Percentiles rank a stretch among this genome's conserved stretches.
Evolutionary conservation across 2,797 vertebrate genomes (phyloP).

Genomic region (Serranus cabrilla): DNA sequence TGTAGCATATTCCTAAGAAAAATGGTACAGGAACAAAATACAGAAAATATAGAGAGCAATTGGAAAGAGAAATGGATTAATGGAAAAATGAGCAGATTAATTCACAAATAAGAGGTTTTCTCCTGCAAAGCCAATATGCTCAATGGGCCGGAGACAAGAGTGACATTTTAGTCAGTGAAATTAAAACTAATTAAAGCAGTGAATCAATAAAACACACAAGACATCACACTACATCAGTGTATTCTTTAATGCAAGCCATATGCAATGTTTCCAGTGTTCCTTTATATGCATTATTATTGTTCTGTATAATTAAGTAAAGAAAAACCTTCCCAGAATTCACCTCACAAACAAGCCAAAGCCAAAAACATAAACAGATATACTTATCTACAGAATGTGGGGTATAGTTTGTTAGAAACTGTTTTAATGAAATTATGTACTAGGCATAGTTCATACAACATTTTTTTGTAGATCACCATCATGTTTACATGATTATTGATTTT

Average conservation of each 20-base stretch:
- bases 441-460: too few species aligned
- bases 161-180: constrained; percentile 26
- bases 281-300: too few species aligned
- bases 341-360: too few species aligned
- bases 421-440: too few species aligned
- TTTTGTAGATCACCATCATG: too few species aligned
- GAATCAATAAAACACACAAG: constrained; percentile 23
- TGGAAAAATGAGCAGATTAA: constrained; percentile 33
- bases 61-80: constrained; percentile 7
- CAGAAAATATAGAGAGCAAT: not conserved
- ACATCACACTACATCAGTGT: not conserved
- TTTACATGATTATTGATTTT: not conserved
- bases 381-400: too few species aligned
- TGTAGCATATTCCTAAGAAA: not conserved
- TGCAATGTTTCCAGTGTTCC: too few species aligned
- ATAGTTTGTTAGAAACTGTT: too few species aligned
- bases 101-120: constrained; percentile 33
- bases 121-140: constrained; percentile 4
- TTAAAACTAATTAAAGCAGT: constrained; percentile 34
- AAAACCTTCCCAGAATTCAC: too few species aligned
- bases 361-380: too few species aligned
- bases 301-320: too few species aligned
- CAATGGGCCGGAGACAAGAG: constrained; percentile 14
- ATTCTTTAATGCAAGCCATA: not conserved
- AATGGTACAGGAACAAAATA: constrained; percentile 7